Evolutionary conservation across 2,888 invertebrate species (phyloP), one percentile per base, ranked within the genome.

Genomic region (Aspidiotus rigidus): DNA sequence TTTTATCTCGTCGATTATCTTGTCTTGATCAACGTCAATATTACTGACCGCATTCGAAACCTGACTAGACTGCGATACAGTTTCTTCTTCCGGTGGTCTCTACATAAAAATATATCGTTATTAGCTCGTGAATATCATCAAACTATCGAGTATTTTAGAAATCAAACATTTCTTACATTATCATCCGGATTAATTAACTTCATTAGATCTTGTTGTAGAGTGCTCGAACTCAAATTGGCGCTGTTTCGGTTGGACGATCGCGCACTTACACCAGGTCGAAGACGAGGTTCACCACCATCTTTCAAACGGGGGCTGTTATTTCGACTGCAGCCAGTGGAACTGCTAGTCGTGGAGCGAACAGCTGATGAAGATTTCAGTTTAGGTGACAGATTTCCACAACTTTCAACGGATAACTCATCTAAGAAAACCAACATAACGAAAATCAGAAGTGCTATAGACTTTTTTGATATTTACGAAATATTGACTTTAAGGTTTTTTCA

Each of bases 141-240:
- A 11, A 49, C 49, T 6, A 49, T 6, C 49, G 49, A 49, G 49
- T 49, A 3, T 49, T n/a, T 49, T 13, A 13, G n/a, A 49, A 49
- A 49, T 28, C 17, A 56, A 5, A 5, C 5, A 28, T 28, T 28
- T 5, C 56, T 56, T 59, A 59, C 59, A 39, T 59, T 59, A 74
- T 80, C 82, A 75, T 91, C 91, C 0, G 90, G 91, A 79, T 90
- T 89, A 75, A 93, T 93, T 40, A 93, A 81, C 62, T 90, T 86
- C 82, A 93, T 87, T 28, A 91, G 80, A 77, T 94, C 93, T 77
- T 93, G 92, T 80, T 93, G 87, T 41, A 88, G 80, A 28, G 86
- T 86, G 73, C 83, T 85, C 42, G 74, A 75, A 10, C 75, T 80
- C 56, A 84, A 77, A 76, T 84, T 84, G 11, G 84, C 83, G 71